These are phyloP conservation scores for Takifugu ocellatus DNA, from an alignment of 2,797 vertebrate genomes.

Conservation along the genomic window DNA sequence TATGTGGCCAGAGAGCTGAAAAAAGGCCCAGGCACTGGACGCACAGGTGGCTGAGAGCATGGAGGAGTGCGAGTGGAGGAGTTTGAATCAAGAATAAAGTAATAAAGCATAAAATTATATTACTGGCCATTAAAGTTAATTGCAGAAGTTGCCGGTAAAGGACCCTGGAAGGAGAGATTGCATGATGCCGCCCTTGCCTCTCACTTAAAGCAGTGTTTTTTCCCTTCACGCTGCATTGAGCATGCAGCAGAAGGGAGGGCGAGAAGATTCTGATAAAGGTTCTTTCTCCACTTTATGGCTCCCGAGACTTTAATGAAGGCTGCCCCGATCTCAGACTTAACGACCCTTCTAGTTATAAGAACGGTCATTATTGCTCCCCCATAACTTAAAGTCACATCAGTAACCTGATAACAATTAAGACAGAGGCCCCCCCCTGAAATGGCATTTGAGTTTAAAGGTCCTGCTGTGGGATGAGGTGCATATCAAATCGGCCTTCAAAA, in stretches of 20 bases:
- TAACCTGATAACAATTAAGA: constrained; percentile 65
- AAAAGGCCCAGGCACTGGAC: constrained; percentile 29
- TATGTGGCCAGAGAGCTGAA: constrained; percentile 61
- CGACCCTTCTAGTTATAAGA: constrained; percentile 68
- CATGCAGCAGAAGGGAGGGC: constrained; percentile 37
- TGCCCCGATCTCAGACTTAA: constrained; percentile 73
- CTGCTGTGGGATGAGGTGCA: constrained; percentile 33
- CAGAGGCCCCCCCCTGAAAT: constrained; percentile 51
- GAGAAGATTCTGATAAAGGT: constrained; percentile 52
- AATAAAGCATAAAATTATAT: constrained; percentile 73
- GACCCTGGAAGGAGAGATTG: constrained; percentile 56
- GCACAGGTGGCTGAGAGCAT: constrained; percentile 21
- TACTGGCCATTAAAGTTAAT: constrained; percentile 80
- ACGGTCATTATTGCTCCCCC: constrained; percentile 58
- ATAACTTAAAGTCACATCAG: constrained; percentile 58
- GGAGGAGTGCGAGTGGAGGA: constrained; percentile 46
- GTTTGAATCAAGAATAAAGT: constrained; percentile 48
- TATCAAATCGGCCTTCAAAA: constrained; percentile 34
- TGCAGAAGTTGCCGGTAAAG: constrained; percentile 69
- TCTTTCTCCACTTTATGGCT: constrained; percentile 60
- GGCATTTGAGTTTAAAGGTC: constrained; percentile 54
- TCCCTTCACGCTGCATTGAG: constrained; percentile 66
- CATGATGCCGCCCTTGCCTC: constrained; percentile 60
- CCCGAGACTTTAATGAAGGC: constrained; percentile 70
- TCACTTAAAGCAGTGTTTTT: constrained; percentile 55